Evolutionary conservation across 2,113 vertebrate species (phyloP), one percentile per base, ranked within the genome.

Genomic region (Poeciliopsis prolifica): DNA sequence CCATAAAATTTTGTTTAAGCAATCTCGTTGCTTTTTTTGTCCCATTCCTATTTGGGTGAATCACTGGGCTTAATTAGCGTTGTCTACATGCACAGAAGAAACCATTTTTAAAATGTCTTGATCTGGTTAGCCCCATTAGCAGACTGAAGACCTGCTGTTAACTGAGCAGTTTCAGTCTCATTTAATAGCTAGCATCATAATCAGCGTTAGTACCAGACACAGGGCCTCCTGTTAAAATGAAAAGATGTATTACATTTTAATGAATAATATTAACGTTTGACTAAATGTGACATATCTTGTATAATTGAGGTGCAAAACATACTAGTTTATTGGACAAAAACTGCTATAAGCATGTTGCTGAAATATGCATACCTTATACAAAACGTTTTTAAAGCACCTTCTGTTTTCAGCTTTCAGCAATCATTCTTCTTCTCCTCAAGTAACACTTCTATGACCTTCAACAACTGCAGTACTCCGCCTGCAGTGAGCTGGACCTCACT

Each of bases 401-500:
- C 3, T 42, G 40, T 42, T 42, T 28, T 42, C 40, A 15, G 40
- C 14, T 15, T 42, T 42, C 13, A 15, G 13, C 14, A 15, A 15
- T 42, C 13, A 15, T 42, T 42, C 14, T 42, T 42, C 40, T 42
- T 15, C 35, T 58, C 7, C 35, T 58, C 7, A 7, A 24, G 51
- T 58, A 22, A 58, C 9, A n/a, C 22, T 58, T 24, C 51, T 58
- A n/a, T 58, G 51, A n/a, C 51, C 24, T 58, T 58, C 51, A 58
- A n/a, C 22, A 22, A 58, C 51, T 22, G 11, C 51, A 3, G 83
- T 72, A 14, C 51, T 33, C 63, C 64, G 71, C 61, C 76, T 77
- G 81, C 5, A 64, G 82, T 44, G 65, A 77, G 68, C 64, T 13
- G 70, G 80, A 85, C 83, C 85, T 85, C 88, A 86, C 87, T 86